Evolutionary conservation across 2,888 invertebrate species (phyloP).

Genomic region (Bruchidius siliquastri): DNA sequence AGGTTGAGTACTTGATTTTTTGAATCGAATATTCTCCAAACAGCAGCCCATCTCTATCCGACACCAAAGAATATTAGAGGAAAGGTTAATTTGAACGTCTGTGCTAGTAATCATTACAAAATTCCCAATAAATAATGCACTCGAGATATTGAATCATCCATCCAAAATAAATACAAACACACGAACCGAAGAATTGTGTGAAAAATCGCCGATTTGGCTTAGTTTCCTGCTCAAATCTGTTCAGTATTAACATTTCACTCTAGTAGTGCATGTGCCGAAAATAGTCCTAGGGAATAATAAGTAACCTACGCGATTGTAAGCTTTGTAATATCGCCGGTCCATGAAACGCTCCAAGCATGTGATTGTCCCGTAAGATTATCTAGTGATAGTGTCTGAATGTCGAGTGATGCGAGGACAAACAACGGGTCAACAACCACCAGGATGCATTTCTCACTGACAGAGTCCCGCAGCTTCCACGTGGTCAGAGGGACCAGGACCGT

Average conservation of each 20-base stretch:
- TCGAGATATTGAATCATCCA: constrained; percentile 15
- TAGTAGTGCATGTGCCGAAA: constrained; percentile 31
- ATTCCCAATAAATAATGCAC: constrained; percentile 9
- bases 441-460: background rate
- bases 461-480: background rate
- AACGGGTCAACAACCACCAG: background rate
- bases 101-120: constrained; percentile 7
- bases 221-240: constrained; percentile 18
- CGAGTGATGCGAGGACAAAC: background rate
- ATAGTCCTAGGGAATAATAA: constrained; percentile 27
- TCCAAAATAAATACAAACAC: constrained; percentile 20
- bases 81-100: background rate
- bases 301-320: background rate
- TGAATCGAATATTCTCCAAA: background rate
- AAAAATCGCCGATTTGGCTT: constrained; percentile 16
- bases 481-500: background rate
- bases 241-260: constrained; percentile 40
- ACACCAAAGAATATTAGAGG: background rate
- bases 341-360: constrained; percentile 2
- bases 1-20: too few relatives aligned
- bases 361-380: background rate
- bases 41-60: background rate
- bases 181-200: constrained; percentile 18
- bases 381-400: background rate
- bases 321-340: background rate